Evolutionary conservation across 2,797 vertebrate genomes (phyloP).

Genomic region (Hoplostethus mediterraneus): DNA sequence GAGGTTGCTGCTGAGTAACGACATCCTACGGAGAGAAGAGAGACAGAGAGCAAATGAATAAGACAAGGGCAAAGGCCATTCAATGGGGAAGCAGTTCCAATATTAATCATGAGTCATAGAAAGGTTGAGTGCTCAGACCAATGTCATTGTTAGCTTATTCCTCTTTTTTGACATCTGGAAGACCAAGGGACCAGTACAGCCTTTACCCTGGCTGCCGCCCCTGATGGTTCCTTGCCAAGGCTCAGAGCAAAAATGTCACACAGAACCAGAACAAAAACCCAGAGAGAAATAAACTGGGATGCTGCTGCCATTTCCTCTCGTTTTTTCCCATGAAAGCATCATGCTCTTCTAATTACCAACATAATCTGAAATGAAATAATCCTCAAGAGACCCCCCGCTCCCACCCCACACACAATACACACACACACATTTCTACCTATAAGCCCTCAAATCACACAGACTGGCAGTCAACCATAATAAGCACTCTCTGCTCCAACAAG

Average conservation of each 20-base stretch:
- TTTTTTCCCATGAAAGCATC: too few species aligned
- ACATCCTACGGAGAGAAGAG: slow-evolving; percentile 42
- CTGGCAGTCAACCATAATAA: slow-evolving; percentile 25
- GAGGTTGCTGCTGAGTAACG: slow-evolving; percentile 1
- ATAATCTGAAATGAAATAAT: neutral
- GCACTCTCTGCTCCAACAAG: slow-evolving; percentile 23
- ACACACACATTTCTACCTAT: neutral
- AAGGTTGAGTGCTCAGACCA: too few species aligned
- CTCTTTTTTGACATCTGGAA: neutral
- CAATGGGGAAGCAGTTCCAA: too few species aligned
- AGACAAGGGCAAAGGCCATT: too few species aligned
- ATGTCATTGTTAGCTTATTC: too few species aligned
- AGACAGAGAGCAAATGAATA: neutral
- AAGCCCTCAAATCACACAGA: neutral
- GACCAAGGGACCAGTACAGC: neutral
- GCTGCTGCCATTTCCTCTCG: neutral
- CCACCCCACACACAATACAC: slow-evolving; percentile 1
- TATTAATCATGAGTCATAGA: too few species aligned
- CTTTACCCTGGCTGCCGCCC: neutral
- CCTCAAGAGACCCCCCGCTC: neutral
- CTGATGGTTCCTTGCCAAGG: neutral
- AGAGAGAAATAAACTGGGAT: neutral
- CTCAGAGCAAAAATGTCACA: neutral
- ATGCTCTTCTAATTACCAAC: slow-evolving; percentile 2
- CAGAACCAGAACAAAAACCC: neutral